These are phyloP conservation scores for Oedothorax gibbosus DNA, from an alignment of 1,140 invertebrate species.

Conservation along the genomic window DNA sequence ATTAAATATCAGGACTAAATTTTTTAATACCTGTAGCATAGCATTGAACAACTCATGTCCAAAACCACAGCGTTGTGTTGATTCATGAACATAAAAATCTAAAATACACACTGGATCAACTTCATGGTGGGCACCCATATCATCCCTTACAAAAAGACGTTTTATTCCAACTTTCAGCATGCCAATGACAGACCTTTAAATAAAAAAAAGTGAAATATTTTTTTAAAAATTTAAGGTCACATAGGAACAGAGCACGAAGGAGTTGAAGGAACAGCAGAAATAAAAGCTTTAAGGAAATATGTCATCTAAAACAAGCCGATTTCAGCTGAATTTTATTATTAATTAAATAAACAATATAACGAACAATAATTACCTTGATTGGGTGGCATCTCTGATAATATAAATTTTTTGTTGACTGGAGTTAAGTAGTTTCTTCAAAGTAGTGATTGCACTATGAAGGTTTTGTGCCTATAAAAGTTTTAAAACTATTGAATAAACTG, in stretches of 20 bases:
- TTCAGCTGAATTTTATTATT: background rate
- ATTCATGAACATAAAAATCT: slow-evolving; percentile 88
- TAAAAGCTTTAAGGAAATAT: too few species aligned
- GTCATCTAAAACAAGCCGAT: too few species aligned
- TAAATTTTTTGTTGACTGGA: slow-evolving; percentile 68
- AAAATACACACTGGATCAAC: slow-evolving; percentile 82
- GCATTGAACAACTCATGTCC: slow-evolving; percentile 82
- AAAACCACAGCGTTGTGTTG: slow-evolving; percentile 80
- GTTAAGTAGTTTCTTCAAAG: slow-evolving; percentile 66
- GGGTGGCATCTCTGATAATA: slow-evolving; percentile 67
- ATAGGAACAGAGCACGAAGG: background rate
- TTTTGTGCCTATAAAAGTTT: slow-evolving; percentile 67
- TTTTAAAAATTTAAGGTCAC: background rate
- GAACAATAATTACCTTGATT: slow-evolving; percentile 6
- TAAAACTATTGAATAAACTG: slow-evolving; percentile 39
- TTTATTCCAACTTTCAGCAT: slow-evolving; percentile 87
- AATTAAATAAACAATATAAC: background rate
- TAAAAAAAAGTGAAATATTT: background rate
- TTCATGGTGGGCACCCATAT: slow-evolving; percentile 74
- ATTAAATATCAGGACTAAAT: background rate
- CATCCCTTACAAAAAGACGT: slow-evolving; percentile 85
- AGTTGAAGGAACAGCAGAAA: too few species aligned
- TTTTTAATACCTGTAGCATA: slow-evolving; percentile 75
- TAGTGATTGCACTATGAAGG: slow-evolving; percentile 67
- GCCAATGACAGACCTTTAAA: slow-evolving; percentile 74